Evolutionary conservation across 2,113 vertebrate genomes (phyloP).

Genomic region (Apteryx owenii): DNA sequence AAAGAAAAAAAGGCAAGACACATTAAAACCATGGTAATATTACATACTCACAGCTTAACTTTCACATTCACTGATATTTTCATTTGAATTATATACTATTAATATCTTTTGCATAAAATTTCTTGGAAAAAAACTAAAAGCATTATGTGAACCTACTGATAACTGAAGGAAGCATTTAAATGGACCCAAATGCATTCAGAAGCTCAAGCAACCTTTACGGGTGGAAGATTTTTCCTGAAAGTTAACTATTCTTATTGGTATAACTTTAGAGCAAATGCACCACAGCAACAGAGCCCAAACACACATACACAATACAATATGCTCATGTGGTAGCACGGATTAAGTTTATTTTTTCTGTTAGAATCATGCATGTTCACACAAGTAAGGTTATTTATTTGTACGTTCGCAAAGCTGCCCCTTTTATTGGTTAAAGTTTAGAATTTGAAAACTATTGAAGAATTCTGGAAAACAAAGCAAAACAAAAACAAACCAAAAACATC

Average conservation of each 20-base stretch:
- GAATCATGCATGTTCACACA: background rate
- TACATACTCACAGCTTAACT: background rate
- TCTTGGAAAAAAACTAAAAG: background rate
- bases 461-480: background rate
- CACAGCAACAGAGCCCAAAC: conserved; percentile 4
- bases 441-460: background rate
- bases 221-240: background rate
- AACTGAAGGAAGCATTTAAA: background rate
- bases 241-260: background rate
- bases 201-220: background rate
- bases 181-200: background rate
- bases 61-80: background rate
- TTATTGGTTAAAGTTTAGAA: background rate
- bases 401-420: background rate
- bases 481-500: background rate
- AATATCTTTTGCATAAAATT: background rate
- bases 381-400: background rate
- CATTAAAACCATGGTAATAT: background rate
- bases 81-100: background rate
- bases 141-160: background rate
- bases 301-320: background rate
- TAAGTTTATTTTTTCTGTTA: background rate
- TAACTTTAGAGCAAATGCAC: background rate
- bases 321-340: background rate
- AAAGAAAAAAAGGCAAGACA: background rate